Evolutionary conservation across 1,140 invertebrate genomes (phyloP).

Genomic region (Latrodectus geometricus): DNA sequence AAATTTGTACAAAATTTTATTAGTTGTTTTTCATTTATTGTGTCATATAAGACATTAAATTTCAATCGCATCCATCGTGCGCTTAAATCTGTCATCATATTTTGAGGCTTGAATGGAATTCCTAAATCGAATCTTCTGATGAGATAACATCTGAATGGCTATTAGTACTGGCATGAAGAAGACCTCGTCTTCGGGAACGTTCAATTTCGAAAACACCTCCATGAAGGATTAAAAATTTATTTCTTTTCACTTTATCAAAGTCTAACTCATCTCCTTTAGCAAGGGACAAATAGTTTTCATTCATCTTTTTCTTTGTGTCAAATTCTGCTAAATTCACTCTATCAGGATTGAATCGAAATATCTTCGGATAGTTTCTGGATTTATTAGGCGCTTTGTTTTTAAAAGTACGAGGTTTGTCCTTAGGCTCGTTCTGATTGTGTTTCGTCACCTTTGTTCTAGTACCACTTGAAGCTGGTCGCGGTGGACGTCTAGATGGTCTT

Average conservation of each 20-base stretch:
- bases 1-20: too few species aligned
- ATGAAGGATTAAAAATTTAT: slow-evolving; percentile 63
- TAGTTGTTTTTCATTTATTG: too few species aligned
- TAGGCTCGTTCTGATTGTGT: slow-evolving; percentile 28
- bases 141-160: too few species aligned
- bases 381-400: slow-evolving; percentile 33
- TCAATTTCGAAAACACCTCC: slow-evolving; percentile 63
- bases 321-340: slow-evolving; percentile 63
- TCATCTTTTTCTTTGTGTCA: slow-evolving; percentile 61
- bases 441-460: slow-evolving; percentile 48
- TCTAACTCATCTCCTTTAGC: slow-evolving; percentile 61
- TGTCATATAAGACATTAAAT: too few species aligned
- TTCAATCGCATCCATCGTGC: too few species aligned
- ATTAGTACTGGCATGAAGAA: too few species aligned
- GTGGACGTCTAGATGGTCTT: slow-evolving; percentile 18
- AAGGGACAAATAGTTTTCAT: slow-evolving; percentile 72
- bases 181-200: neutral
- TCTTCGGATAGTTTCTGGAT: slow-evolving; percentile 59
- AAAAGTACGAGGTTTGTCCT: slow-evolving; percentile 2
- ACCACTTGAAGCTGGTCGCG: slow-evolving; percentile 35
- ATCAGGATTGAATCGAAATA: slow-evolving; percentile 62
- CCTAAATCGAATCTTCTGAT: too few species aligned
- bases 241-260: slow-evolving; percentile 57
- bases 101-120: too few species aligned
- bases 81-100: too few species aligned